Evolutionary conservation across 2,113 vertebrate genomes (phyloP), one percentile per base, ranked within the genome.

Genomic region (Ascaphus truei): DNA sequence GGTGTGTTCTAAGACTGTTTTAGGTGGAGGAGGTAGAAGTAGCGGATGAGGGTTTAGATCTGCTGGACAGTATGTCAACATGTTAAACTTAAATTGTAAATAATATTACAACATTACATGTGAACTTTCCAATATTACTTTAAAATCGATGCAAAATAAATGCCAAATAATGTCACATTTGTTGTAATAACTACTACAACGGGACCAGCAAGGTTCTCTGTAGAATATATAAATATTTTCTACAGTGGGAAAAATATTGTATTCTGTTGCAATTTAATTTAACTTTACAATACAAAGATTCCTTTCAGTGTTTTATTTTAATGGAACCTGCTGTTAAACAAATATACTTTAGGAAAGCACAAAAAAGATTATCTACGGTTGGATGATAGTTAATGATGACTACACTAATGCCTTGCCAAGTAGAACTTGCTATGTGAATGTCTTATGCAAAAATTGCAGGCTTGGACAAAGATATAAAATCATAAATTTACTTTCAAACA

Each of bases 391-490:
- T 81, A 83, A 80, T 68, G 68, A 76, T 50, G 29, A 77, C 25
- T 76, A 41, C 59, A 64, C 45, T 79, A 80, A 79, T 41, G 55
- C 20, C 62, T 69, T 74, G 23, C 57, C 34, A 79, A 72, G 51
- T 76, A 4, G 20, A 82, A 68, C 76, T 69, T 79, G 45, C 18
- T 67, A 76, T 68, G 66, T 64, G 15, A 71, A 61, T 75, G 79
- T 77, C 76, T 80, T 81, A 84, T 73, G 72, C 52, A 81, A 82
- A 83, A 81, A 72, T 74, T 75, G 75, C 23, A 77, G 13, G 39
- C 72, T 73, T 73, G 73, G 47, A 80, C 73, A 68, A 82, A 77
- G 57, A 53, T 7, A 65, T 72, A 80, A 67, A 75, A 80, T 75
- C 53, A 68, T 12, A 36, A 68, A 68, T 83, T 81, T 73, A 76